These are phyloP conservation scores for Chionomys nivalis DNA, from an alignment of 2,113 vertebrate species.

Conservation along the genomic window DNA sequence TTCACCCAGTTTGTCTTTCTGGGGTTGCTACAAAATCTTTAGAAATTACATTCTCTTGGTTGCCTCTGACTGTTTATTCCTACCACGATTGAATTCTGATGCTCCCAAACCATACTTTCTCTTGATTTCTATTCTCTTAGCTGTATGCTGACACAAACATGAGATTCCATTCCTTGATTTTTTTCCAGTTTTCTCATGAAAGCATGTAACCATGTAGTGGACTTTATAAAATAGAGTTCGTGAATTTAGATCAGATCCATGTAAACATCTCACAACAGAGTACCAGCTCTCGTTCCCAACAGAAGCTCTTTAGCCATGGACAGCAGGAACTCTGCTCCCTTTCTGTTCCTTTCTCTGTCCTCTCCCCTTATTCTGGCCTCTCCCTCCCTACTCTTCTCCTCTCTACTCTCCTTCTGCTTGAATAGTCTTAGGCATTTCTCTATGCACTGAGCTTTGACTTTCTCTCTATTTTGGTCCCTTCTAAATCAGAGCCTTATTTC, in stretches of 20 bases:
- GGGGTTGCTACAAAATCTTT: background rate
- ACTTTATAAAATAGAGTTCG: background rate
- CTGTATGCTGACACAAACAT: background rate
- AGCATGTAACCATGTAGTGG: background rate
- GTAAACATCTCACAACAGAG: background rate
- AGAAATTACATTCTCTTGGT: background rate
- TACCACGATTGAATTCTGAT: background rate
- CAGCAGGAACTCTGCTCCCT: background rate
- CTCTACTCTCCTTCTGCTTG: background rate
- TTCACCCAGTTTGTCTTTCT: background rate
- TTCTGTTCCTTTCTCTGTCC: background rate
- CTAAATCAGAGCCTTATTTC: background rate
- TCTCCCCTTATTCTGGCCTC: background rate
- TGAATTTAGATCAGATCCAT: background rate
- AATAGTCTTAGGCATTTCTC: background rate
- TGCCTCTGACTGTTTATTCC: background rate
- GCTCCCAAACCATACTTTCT: background rate
- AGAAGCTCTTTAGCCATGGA: background rate
- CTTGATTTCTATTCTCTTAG: background rate
- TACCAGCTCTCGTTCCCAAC: background rate
- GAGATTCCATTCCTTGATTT: slow-evolving; percentile 28
- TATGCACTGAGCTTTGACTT: background rate
- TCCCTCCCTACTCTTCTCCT: accelerated
- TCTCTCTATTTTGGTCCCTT: slow-evolving; percentile 15
- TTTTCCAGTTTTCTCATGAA: background rate